A percentile compares a stretch with the other conserved stretches of the same genome.
Conservation (phyloP, 2,113 vertebrate genomes). For the Dipodomys ordii region DNA sequence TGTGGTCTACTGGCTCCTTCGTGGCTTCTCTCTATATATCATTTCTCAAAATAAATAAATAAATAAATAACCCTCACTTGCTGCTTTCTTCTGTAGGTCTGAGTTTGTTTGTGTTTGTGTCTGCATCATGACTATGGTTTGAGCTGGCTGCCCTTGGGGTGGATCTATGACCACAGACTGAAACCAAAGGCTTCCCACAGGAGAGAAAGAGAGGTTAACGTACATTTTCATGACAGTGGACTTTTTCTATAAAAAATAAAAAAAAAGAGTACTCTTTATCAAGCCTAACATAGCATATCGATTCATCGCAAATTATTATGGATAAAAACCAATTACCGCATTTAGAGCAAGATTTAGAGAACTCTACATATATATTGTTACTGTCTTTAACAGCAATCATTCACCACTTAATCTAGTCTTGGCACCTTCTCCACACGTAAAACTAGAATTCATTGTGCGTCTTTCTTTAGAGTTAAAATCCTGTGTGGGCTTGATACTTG, state of each 20-base stretch:
- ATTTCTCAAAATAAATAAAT: background rate
- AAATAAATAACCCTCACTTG: background rate
- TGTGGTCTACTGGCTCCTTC: background rate
- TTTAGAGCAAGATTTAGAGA: conserved; percentile 66
- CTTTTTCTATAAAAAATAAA: conserved; percentile 52
- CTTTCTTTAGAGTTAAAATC: conserved; percentile 56
- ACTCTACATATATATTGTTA: background rate
- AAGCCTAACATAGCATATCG: conserved; percentile 58
- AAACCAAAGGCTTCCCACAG: background rate
- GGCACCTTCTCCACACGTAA: background rate
- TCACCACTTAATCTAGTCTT: conserved; percentile 33
- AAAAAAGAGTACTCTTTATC: conserved; percentile 59
- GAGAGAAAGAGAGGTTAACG: background rate
- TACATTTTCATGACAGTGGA: background rate
- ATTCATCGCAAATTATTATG: conserved; percentile 57
- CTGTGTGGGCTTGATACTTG: background rate
- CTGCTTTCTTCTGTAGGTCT: background rate
- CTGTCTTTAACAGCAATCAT: conserved; percentile 4
- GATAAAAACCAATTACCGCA: conserved; percentile 53
- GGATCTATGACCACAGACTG: background rate
- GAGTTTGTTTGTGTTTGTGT: background rate
- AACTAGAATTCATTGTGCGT: conserved; percentile 9
- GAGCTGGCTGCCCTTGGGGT: background rate
- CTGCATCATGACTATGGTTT: background rate
- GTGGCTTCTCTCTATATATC: background rate